Percentiles rank a stretch among this genome's conserved stretches.
These are phyloP conservation scores for Gymnothorax reevesii DNA, from an alignment of 2,797 vertebrate species.

Conservation along the genomic window DNA sequence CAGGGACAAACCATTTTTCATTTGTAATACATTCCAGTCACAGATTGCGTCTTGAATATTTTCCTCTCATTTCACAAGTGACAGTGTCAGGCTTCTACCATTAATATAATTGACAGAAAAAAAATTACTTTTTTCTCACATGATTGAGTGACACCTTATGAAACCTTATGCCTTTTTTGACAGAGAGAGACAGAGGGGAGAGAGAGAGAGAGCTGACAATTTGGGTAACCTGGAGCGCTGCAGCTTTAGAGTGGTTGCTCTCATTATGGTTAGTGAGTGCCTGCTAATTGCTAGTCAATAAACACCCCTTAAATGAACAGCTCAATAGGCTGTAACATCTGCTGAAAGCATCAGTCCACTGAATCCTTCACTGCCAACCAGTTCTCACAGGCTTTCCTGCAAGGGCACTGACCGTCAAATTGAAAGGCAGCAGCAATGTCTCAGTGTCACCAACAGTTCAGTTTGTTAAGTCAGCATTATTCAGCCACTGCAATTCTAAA, in stretches of 20 bases:
- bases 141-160: not conserved
- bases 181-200: constrained; percentile 8
- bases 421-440: constrained; percentile 27
- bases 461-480: not conserved
- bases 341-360: constrained; percentile 73
- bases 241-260: constrained; percentile 49
- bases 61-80: not conserved
- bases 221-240: constrained; percentile 60
- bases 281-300: constrained; percentile 84
- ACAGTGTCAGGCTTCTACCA: not conserved
- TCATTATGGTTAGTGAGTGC: constrained; percentile 75
- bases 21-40: not conserved
- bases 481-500: not conserved
- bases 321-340: constrained; percentile 83
- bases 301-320: constrained; percentile 86
- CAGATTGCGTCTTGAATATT: not conserved
- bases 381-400: not conserved
- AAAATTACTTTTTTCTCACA: not conserved
- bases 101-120: not conserved
- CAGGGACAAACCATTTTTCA: not conserved
- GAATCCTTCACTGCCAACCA: constrained; percentile 48
- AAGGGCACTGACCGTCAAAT: constrained; percentile 35
- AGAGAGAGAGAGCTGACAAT: constrained; percentile 39
- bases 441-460: not conserved
- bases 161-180: not conserved